phyloP scores from a whole-genome alignment of 2,888 invertebrate genomes.

The Drosophila recens region DNA sequence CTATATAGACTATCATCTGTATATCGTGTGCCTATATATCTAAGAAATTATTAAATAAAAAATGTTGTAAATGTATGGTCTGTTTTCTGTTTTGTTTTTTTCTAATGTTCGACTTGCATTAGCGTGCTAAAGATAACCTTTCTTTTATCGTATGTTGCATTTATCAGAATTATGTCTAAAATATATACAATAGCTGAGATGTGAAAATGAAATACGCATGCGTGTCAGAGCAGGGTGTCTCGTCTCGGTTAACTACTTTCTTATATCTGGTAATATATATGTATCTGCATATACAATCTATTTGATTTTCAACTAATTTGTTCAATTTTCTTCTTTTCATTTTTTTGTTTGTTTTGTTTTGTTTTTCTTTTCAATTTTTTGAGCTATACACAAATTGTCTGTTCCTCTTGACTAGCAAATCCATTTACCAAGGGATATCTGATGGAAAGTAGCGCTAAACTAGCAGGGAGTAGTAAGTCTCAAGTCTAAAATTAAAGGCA shows the following conservation, averaged over 20 bases:
- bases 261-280: constrained; percentile 29
- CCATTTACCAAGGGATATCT: constrained; percentile 59
- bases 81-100: constrained; percentile 43
- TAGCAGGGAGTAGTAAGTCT: constrained; percentile 33
- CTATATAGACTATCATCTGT: constrained; percentile 62
- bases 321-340: constrained; percentile 50
- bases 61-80: constrained; percentile 52
- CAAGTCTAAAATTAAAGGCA: constrained; percentile 22
- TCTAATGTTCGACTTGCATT: constrained; percentile 49
- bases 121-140: constrained; percentile 28
- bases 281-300: constrained; percentile 35
- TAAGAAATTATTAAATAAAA: constrained; percentile 56
- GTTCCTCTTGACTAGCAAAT: constrained; percentile 79
- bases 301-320: constrained; percentile 66
- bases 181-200: constrained; percentile 54
- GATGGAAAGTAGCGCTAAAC: constrained; percentile 46
- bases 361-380: constrained; percentile 29
- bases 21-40: constrained; percentile 53
- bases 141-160: constrained; percentile 60
- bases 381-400: constrained; percentile 70
- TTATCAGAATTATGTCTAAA: constrained; percentile 47
- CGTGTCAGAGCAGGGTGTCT: constrained; percentile 35
- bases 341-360: constrained; percentile 29
- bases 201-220: constrained; percentile 52
- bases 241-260: constrained; percentile 26